Evolutionary conservation across 1,140 invertebrate genomes (phyloP).

Genomic region (Heliconius congener): DNA sequence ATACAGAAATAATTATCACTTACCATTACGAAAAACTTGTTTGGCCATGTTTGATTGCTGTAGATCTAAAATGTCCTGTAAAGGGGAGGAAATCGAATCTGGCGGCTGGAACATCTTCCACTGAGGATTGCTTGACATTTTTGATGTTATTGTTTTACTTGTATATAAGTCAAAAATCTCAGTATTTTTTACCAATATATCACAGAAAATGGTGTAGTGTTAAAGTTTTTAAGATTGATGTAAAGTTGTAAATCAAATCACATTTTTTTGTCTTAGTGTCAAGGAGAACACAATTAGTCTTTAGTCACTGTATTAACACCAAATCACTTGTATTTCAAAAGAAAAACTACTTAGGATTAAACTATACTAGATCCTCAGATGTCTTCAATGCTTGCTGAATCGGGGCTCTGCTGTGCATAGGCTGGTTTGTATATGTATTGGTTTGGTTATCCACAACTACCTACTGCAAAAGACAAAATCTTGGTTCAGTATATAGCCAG

Average conservation of each 20-base stretch:
- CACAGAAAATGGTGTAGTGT: conserved; percentile 21
- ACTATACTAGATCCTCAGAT: conserved; percentile 89
- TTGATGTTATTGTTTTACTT: conserved; percentile 57
- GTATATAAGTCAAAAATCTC: conserved; percentile 74
- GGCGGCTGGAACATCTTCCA: conserved; percentile 95
- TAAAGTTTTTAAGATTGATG: conserved; percentile 6
- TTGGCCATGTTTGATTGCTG: conserved; percentile 75
- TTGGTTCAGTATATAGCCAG: background rate
- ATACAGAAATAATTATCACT: conserved; percentile 31
- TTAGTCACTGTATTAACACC: conserved; percentile 65
- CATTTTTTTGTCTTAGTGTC: conserved; percentile 48
- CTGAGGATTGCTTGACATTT: conserved; percentile 94
- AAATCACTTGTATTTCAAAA: conserved; percentile 62
- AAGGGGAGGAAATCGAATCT: conserved; percentile 77
- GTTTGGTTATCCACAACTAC: conserved; percentile 37
- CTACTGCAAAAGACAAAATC: conserved; percentile 25
- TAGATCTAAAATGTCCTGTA: conserved; percentile 78
- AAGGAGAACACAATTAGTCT: conserved; percentile 18
- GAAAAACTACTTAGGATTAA: conserved; percentile 66
- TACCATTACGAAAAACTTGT: conserved; percentile 76
- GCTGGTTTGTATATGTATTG: conserved; percentile 49
- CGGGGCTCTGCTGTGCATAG: conserved; percentile 84
- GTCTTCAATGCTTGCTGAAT: conserved; percentile 95
- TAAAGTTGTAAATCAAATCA: conserved; percentile 20
- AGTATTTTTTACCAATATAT: conserved; percentile 56